Conservation (phyloP, 2,888 invertebrate genomes). For the Quadriops clusia region DNA sequence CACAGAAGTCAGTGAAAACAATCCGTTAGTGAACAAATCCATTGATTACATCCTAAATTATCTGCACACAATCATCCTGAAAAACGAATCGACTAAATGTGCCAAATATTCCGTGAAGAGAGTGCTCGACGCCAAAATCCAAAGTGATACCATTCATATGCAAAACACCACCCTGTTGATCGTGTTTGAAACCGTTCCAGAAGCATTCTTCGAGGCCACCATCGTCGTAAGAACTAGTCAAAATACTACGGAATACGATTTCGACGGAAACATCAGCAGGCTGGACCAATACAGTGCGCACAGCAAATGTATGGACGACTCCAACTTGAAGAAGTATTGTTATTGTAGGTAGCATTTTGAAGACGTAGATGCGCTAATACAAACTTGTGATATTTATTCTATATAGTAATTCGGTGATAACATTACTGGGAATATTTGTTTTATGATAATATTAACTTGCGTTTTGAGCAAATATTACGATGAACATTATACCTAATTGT, state of each 20-base stretch:
- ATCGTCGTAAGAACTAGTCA: slow-evolving; percentile 35
- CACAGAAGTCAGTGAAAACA: slow-evolving; percentile 35
- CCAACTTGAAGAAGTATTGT: slow-evolving; percentile 46
- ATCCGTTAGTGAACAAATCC: slow-evolving; percentile 41
- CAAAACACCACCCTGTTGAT: slow-evolving; percentile 45
- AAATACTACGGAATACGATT: background rate
- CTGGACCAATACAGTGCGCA: slow-evolving; percentile 42
- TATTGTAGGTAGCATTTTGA: slow-evolving; percentile 39
- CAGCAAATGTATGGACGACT: slow-evolving; percentile 41
- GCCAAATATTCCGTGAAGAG: slow-evolving; percentile 26
- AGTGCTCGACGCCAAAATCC: slow-evolving; percentile 23
- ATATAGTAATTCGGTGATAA: no score
- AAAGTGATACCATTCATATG: slow-evolving; percentile 17
- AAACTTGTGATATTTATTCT: no score
- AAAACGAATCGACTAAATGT: slow-evolving; percentile 19
- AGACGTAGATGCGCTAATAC: no score
- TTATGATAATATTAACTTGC: no score
- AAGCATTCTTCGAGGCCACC: slow-evolving; percentile 58
- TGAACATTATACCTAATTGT: no score
- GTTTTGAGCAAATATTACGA: no score
- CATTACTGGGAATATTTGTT: no score
- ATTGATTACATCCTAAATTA: slow-evolving; percentile 38
- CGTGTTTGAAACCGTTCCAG: slow-evolving; percentile 54
- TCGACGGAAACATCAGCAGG: slow-evolving; percentile 49
- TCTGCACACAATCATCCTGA: slow-evolving; percentile 15